These are phyloP conservation scores for Serripes groenlandicus DNA, from an alignment of 2,888 invertebrate species.

Conservation along the genomic window DNA sequence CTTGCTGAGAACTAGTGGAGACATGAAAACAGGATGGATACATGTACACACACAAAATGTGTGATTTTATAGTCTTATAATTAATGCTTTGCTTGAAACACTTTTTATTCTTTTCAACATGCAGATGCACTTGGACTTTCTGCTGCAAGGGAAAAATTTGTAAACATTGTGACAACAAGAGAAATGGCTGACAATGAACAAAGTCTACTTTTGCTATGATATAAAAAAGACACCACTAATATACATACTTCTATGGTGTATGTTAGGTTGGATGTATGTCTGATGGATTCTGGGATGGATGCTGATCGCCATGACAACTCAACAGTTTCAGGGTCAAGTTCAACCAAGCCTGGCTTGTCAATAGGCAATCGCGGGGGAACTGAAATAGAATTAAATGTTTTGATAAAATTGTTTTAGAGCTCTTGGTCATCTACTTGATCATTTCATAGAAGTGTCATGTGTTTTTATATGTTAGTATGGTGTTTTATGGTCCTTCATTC, in stretches of 20 bases:
- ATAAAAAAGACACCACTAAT: too few relatives aligned
- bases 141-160: neutral
- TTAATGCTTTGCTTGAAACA: too few relatives aligned
- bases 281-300: constrained; percentile 75
- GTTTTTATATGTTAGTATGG: neutral
- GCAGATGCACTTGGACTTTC: too few relatives aligned
- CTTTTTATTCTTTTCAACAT: too few relatives aligned
- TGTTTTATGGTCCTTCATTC: neutral
- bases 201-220: neutral
- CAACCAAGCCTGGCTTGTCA: constrained; percentile 81
- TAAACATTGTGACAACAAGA: neutral
- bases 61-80: too few relatives aligned
- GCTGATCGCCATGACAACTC: constrained; percentile 81
- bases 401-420: too few relatives aligned
- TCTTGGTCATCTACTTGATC: too few relatives aligned
- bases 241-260: constrained; percentile 78
- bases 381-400: constrained; percentile 55
- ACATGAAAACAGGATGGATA: too few relatives aligned
- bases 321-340: constrained; percentile 75
- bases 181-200: neutral
- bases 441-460: too few relatives aligned
- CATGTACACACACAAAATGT: too few relatives aligned
- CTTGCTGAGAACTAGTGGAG: too few relatives aligned
- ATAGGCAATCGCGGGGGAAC: constrained; percentile 84
- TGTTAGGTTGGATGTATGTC: constrained; percentile 73